Evolutionary conservation across 1,140 invertebrate genomes (phyloP), one percentile per base, ranked within the genome.

Genomic region (Caenorhabditis latens): DNA sequence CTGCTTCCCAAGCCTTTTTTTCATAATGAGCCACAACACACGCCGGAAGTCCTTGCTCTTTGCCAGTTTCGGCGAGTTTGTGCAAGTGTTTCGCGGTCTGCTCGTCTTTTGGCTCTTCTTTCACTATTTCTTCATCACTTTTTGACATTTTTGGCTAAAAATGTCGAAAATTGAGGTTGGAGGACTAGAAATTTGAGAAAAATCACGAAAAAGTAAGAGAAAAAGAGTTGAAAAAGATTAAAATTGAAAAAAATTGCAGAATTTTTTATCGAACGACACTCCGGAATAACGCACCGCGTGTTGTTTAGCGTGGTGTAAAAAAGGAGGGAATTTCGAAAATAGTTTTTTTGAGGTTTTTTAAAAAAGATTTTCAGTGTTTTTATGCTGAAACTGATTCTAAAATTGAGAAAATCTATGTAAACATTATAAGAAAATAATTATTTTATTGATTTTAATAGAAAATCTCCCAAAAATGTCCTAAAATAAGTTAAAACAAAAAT

Each of bases 61-160:
- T 79, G 8, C 71, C 71, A 50, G 11, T 79, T 13, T 79, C 46
- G 11, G 71, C 71, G 21, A 79, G 43, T 24, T 79, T 79, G 46
- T 79, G 71, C 5, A 79, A 46, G 53, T 24, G 24, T 79, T 79
- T 79, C n/a, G 71, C 71, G n/a, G 71, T 79, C 53, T 79, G 71
- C 14, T 79, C 71, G 46, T 79, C 71, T 79, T 50, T 79, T 0
- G 32, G 32, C 9, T 53, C 46, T 24, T 79, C 40, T 11, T 21
- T 21, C 0, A 43, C 46, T 21, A 40, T 6, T 13, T 79, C 46
- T 4, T 71, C 65, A 19, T 71, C 14, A 0, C 11, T 24, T 79
- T 79, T 79, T 9, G 71, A 24, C 71, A 79, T 79, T 79, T 53
- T 79, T 32, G 24, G 5, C 32, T 14, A 7, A 4, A 24, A 79